Base-by-base conservation (phyloP, 2,113 vertebrate species). In the Vimba vimba region DNA sequence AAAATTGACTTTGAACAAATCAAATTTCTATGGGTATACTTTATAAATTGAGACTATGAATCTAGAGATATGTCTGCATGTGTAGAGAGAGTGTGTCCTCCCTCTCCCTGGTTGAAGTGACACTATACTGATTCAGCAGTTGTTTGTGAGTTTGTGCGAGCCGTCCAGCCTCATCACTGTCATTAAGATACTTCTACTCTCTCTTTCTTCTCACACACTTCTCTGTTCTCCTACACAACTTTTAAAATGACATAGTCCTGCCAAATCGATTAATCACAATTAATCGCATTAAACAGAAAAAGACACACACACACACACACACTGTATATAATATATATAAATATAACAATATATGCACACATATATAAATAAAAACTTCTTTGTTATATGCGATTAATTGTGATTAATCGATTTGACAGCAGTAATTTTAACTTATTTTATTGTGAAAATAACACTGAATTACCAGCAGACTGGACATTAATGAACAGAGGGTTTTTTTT, bases 101-200 rank as follows among this genome's bases (percentile, higher is more conserved):
- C 0, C 30, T 47, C 27, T 33, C 59, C 2, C 52, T 30, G 17
- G 17, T 21, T 12, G 68, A 57, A 47, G 47, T 77, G 80, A 83
- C 80, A 87, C 69, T 59, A 83, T 25, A 77, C 62, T 83, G 73
- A 83, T 27, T 86, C 86, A 86, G 86, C 71, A 82, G 59, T 55
- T 77, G 52, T 86, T 47, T 59, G 69, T 66, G 19, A 6, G 25
- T 86, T 47, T 59, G 69, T 66, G 19, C 19, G 25, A 78, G 80
- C 15, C 39, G 73, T 83, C 62, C 43, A 50, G 23, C 59, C 21
- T 62, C 60, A 87, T 87, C 33, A 79, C 45, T 69, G 55, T 87
- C 50, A 87, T 83, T 83, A 83, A 11, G 59, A 12, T 15, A 59
- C 5, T 15, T 64, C 39, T 47, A 11, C 60, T 39, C 23, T 25